phyloP scores from a whole-genome alignment of 1,140 invertebrate species.

The Dryas iulia region DNA sequence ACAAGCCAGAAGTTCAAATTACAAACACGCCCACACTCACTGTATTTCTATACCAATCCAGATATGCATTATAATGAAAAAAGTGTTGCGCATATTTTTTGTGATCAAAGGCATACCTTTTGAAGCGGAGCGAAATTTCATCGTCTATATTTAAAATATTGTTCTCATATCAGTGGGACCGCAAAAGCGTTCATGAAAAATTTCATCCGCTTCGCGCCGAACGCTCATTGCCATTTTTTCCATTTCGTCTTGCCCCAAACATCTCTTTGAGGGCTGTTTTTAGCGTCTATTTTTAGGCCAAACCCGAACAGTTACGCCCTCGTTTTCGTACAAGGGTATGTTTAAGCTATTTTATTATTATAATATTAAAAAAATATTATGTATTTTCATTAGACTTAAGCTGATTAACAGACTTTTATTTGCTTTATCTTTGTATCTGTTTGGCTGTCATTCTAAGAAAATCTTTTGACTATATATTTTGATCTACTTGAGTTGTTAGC shows the following conservation, averaged over 20 bases:
- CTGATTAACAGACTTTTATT: too few relatives aligned
- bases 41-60: neutral
- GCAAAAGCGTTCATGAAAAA: constrained; percentile 30
- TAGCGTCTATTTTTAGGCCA: constrained; percentile 17
- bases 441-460: too few relatives aligned
- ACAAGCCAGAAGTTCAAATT: neutral
- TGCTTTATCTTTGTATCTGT: too few relatives aligned
- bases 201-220: constrained; percentile 8
- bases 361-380: neutral
- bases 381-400: too few relatives aligned
- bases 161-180: constrained; percentile 11
- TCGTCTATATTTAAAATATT: constrained; percentile 9
- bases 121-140: neutral
- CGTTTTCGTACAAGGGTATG: neutral
- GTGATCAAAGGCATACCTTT: neutral
- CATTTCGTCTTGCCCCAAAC: constrained; percentile 29
- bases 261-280: constrained; percentile 35
- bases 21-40: neutral
- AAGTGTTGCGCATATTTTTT: neutral
- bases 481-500: too few relatives aligned
- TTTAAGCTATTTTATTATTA: neutral
- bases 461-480: too few relatives aligned
- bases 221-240: constrained; percentile 36
- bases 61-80: neutral
- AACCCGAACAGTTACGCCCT: neutral